A percentile compares a stretch with the other conserved stretches of the same genome.
phyloP scores from a whole-genome alignment of 2,113 vertebrate genomes.

The Ctenomys sociabilis region DNA sequence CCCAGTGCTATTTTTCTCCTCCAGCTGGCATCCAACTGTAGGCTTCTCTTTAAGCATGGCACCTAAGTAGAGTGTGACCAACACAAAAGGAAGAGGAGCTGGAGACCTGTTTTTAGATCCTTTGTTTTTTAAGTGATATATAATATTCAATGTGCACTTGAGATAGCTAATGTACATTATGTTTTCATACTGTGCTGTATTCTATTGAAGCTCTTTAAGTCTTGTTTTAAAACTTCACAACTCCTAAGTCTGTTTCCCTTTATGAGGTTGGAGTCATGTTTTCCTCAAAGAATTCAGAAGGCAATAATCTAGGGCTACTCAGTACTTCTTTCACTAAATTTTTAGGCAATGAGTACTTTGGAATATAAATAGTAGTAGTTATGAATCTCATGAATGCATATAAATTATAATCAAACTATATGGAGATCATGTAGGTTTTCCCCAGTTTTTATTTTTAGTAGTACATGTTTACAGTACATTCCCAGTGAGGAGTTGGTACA shows the following conservation, averaged over 20 bases:
- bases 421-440: background rate
- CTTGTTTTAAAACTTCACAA: conserved; percentile 41
- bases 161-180: background rate
- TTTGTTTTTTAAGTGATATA: background rate
- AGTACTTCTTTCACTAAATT: background rate
- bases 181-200: background rate
- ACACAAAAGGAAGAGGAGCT: background rate
- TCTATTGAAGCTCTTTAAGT: background rate
- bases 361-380: conserved; percentile 10
- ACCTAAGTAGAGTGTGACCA: background rate
- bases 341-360: background rate
- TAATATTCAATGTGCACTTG: background rate
- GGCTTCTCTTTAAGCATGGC: background rate
- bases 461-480: background rate
- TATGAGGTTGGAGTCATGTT: background rate
- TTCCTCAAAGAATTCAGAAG: conserved; percentile 30
- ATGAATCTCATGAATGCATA: background rate
- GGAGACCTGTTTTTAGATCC: background rate
- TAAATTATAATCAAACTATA: background rate
- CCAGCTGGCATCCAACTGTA: background rate
- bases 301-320: background rate
- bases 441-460: background rate
- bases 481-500: background rate
- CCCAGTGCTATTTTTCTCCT: background rate
- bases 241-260: background rate